Percentiles rank a stretch among this genome's conserved stretches.
Conservation (phyloP, 1,140 invertebrate genomes). For the Drosophila chauvacae region DNA sequence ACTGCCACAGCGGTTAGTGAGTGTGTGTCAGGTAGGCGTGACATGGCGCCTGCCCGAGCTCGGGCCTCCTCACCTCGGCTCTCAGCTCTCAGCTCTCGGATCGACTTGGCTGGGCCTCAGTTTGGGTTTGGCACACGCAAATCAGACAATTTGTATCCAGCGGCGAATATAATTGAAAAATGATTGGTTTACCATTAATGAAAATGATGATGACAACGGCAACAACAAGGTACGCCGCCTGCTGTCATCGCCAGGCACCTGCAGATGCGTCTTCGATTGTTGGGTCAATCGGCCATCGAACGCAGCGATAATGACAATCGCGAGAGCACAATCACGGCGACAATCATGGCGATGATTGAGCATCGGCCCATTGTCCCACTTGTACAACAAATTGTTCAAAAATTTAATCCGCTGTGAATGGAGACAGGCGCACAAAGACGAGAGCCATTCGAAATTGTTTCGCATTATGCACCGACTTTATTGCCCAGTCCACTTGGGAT, state of each 20-base stretch:
- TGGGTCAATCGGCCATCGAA: slow-evolving; percentile 74
- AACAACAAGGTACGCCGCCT: slow-evolving; percentile 42
- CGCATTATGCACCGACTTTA: not conserved
- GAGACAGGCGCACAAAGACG: not conserved
- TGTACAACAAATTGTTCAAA: not conserved
- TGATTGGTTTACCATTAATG: slow-evolving; percentile 83
- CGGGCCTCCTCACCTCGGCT: not conserved
- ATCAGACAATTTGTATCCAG: slow-evolving; percentile 84
- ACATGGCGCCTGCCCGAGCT: slow-evolving; percentile 38
- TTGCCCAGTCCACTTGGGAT: not conserved
- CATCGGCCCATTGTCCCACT: slow-evolving; percentile 12
- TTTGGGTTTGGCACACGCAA: slow-evolving; percentile 56
- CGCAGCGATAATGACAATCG: slow-evolving; percentile 15
- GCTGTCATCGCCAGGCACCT: slow-evolving; percentile 74
- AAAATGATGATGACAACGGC: slow-evolving; percentile 78
- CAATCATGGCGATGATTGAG: slow-evolving; percentile 12
- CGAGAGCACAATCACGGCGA: slow-evolving; percentile 7
- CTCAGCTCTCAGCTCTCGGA: not conserved
- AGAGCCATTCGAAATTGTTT: not conserved
- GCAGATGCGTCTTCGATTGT: slow-evolving; percentile 66
- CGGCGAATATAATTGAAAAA: slow-evolving; percentile 84
- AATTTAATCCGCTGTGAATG: not conserved
- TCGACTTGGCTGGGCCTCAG: not conserved
- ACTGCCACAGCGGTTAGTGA: not conserved
- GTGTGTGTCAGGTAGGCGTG: slow-evolving; percentile 21